Conservation (phyloP, 2,888 invertebrate species). For the Scaptomyza tumidula region DNA sequence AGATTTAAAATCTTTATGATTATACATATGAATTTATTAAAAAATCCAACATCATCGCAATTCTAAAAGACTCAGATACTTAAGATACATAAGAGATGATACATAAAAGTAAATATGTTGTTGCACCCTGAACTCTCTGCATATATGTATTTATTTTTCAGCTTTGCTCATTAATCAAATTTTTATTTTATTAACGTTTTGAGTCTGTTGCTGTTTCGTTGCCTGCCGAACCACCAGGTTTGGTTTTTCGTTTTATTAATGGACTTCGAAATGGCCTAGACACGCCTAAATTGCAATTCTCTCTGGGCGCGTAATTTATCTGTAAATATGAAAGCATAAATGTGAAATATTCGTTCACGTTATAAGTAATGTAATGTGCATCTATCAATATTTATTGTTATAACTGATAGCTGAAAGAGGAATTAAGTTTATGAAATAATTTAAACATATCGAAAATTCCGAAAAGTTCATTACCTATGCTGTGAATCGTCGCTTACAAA, state of each 20-base stretch:
- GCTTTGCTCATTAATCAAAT: constrained; percentile 59
- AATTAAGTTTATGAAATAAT: no score
- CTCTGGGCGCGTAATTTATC: constrained; percentile 46
- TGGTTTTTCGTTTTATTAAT: constrained; percentile 59
- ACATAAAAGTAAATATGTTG: not conserved
- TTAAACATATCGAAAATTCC: no score
- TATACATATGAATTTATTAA: no score
- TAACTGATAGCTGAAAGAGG: no score
- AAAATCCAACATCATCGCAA: constrained; percentile 1
- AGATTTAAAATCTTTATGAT: no score
- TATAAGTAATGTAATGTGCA: no score
- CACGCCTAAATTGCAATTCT: constrained; percentile 34
- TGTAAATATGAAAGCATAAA: constrained; percentile 57
- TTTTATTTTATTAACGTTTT: constrained; percentile 44
- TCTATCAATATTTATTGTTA: no score
- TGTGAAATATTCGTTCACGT: not conserved
- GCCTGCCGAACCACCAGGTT: no score
- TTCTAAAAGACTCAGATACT: constrained; percentile 5
- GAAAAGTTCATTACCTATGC: not conserved
- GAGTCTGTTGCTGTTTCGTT: constrained; percentile 2
- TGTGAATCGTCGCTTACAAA: not conserved
- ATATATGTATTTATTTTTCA: constrained; percentile 35
- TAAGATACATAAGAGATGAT: not conserved
- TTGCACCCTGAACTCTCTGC: not conserved
- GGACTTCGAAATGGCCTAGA: constrained; percentile 55